A percentile compares a stretch with the other conserved stretches of the same genome.
phyloP scores from a whole-genome alignment of 1,140 invertebrate genomes.

The Leptopilina boulardi region DNA sequence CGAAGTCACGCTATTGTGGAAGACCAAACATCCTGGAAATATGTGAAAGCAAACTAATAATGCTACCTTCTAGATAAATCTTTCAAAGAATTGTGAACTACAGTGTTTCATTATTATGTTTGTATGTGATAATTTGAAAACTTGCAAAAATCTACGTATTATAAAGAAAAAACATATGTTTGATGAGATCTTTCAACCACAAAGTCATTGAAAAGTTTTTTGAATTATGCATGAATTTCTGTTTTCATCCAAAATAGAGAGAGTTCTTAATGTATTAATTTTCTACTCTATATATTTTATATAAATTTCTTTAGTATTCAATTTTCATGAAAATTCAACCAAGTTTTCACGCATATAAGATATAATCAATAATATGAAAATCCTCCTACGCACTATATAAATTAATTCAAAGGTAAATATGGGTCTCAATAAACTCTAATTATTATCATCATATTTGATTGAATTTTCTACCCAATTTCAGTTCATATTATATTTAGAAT shows the following conservation, averaged over 20 bases:
- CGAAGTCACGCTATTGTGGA: not conserved
- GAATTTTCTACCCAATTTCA: too few species aligned
- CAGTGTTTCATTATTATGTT: not conserved
- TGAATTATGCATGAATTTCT: not conserved
- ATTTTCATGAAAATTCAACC: too few species aligned
- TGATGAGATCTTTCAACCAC: not conserved
- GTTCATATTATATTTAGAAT: too few species aligned
- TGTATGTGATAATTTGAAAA: not conserved
- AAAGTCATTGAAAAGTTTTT: not conserved
- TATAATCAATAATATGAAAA: too few species aligned
- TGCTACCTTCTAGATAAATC: not conserved
- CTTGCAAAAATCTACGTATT: not conserved
- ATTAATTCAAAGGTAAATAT: too few species aligned
- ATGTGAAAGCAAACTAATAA: not conserved
- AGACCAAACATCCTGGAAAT: not conserved
- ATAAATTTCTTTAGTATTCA: too few species aligned
- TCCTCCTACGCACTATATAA: too few species aligned
- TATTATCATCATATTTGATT: too few species aligned
- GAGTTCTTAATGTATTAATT: too few species aligned
- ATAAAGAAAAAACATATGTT: not conserved
- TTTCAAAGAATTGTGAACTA: not conserved
- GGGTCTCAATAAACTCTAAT: too few species aligned
- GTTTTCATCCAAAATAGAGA: not conserved
- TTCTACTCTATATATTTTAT: too few species aligned
- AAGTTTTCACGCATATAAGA: too few species aligned